Evolutionary conservation across 2,113 vertebrate genomes (phyloP), one percentile per base, ranked within the genome.

Genomic region (Pelusios castaneus): DNA sequence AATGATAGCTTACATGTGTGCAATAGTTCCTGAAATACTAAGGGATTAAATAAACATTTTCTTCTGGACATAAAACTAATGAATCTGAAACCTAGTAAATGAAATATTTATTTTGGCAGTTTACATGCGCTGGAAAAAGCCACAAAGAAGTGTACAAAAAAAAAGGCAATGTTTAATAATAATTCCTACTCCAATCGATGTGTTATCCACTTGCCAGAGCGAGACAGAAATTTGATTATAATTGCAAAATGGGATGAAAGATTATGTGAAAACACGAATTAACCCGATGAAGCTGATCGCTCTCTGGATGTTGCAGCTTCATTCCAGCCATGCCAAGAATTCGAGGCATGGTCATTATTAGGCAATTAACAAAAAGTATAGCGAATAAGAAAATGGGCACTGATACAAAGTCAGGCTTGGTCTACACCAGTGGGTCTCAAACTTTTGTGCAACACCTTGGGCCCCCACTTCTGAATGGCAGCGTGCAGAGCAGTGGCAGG

Each of bases 51-150:
- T 9, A 80, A 54, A 2, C 2, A 58, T 84, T 87, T 90, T 67
- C 82, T 82, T 38, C 34, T 0, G 80, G 78, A 83, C 41, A 86
- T 76, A 14, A 47, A 91, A 88, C 89, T 89, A 81, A 25, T 21
- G 3, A 86, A 87, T 51, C 24, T 1, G 1, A 4, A 10, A 6
- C 47, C 2, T 8, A 82, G 80, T 19, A 93, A 80, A 78, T 4
- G n/a, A 84, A 70, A 21, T 75, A 91, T 80, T 95, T 89, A 84
- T 78, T 75, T 87, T 80, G 91, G 82, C 58, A 86, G 56, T 75
- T 14, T 31, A 3, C 7, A n/a, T 1, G 10, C 67, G 60, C 58
- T 4, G 84, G 80, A 13, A 84, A 83, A 90, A 79, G 22, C 67
- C n/a, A 22, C 67, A 70, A 88, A 84, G 78, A 29, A 25, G 43